Evolutionary conservation across 2,888 invertebrate genomes (phyloP).

Genomic region (Lasioglossum oenotherae): DNA sequence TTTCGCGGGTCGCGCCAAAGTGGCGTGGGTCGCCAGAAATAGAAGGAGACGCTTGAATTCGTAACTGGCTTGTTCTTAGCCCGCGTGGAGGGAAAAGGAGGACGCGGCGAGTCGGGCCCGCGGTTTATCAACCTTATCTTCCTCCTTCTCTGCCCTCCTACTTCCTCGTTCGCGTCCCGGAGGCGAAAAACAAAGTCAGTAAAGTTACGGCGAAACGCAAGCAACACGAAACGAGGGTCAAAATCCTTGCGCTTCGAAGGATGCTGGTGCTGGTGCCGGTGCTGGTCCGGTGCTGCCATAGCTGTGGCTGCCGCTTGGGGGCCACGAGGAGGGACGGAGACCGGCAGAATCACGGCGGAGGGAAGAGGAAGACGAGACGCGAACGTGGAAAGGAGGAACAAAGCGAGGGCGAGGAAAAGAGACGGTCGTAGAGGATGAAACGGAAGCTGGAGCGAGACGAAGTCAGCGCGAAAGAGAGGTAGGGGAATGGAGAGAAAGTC

Average conservation of each 20-base stretch:
- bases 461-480: conserved; percentile 14
- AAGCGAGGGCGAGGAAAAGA: conserved; percentile 60
- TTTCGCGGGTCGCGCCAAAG: conserved; percentile 56
- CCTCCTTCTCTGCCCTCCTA: conserved; percentile 60
- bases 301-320: conserved; percentile 54
- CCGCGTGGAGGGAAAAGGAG: conserved; percentile 55
- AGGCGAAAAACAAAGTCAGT: conserved; percentile 83
- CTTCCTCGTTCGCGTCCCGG: conserved; percentile 67
- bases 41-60: conserved; percentile 68
- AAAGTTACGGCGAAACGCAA: conserved; percentile 82
- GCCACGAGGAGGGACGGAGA: conserved; percentile 28
- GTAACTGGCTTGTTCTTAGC: conserved; percentile 55
- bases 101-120: conserved; percentile 53
- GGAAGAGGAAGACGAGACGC: conserved; percentile 57
- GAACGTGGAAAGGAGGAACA: conserved; percentile 54
- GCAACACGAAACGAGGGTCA: conserved; percentile 84
- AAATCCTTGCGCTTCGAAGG: conserved; percentile 83
- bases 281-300: conserved; percentile 56
- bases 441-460: conserved; percentile 7
- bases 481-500: conserved; percentile 34
- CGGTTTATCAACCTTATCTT: conserved; percentile 81
- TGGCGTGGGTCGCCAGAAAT: conserved; percentile 63
- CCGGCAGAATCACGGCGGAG: conserved; percentile 34
- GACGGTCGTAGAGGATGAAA: conserved; percentile 28
- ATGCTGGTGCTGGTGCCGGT: conserved; percentile 70